Evolutionary conservation across 1,140 invertebrate species (phyloP).

Genomic region (Steinernema feltiae): DNA sequence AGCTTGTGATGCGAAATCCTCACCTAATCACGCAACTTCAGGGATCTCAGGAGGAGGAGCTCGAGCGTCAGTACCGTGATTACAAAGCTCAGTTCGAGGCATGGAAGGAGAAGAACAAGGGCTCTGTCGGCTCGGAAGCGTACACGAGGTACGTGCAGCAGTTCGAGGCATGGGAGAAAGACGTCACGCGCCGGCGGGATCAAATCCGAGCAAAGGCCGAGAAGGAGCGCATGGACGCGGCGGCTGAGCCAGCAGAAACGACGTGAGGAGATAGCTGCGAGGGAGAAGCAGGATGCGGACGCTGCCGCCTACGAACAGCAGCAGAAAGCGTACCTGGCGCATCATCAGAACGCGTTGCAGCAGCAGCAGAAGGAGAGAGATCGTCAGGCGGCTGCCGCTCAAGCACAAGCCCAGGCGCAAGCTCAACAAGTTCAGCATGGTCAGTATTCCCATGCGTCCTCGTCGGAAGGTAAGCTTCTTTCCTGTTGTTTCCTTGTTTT

Average conservation of each 20-base stretch:
- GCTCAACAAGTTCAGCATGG: too few species aligned
- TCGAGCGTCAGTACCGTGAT: neutral
- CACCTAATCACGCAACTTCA: neutral
- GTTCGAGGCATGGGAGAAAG: neutral
- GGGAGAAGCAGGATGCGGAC: neutral
- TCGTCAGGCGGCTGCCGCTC: neutral
- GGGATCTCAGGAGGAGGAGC: neutral
- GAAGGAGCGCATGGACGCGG: neutral
- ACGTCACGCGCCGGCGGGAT: neutral
- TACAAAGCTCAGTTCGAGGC: conserved; percentile 5
- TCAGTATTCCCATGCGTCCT: neutral
- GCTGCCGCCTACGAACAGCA: conserved; percentile 3
- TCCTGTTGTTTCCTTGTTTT: neutral
- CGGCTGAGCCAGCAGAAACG: conserved; percentile 3
- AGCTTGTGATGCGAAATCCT: neutral
- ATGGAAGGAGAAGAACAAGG: conserved; percentile 7
- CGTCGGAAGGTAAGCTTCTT: neutral
- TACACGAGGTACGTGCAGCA: conserved; percentile 4
- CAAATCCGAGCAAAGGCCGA: neutral
- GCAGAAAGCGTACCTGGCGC: neutral
- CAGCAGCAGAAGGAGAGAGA: neutral
- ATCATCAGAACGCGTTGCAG: conserved; percentile 2
- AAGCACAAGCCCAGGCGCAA: neutral
- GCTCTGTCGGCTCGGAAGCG: neutral
- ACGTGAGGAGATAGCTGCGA: neutral